A percentile compares a stretch with the other conserved stretches of the same genome.
These are phyloP conservation scores for Sminthurides bifidus DNA, from an alignment of 1,140 invertebrate genomes.

Conservation along the genomic window DNA sequence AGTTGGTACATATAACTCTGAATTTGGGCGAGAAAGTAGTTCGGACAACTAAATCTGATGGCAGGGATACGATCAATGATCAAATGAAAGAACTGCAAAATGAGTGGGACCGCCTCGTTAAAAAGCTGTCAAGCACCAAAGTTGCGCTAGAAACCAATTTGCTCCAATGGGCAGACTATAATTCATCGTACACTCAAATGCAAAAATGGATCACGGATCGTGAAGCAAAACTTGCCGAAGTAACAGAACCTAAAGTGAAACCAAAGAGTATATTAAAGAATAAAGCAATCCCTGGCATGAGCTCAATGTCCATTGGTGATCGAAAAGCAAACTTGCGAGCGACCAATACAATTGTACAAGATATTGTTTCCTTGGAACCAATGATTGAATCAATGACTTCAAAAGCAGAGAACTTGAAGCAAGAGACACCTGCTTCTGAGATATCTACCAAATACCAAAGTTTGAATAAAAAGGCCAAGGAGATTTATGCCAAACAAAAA, in stretches of 20 bases:
- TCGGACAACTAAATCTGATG: slow-evolving; percentile 74
- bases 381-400: slow-evolving; percentile 87
- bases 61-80: slow-evolving; percentile 71
- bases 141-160: slow-evolving; percentile 82
- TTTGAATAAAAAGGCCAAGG: slow-evolving; percentile 76
- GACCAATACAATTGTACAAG: slow-evolving; percentile 84
- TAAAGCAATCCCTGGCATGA: slow-evolving; percentile 50
- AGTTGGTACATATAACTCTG: slow-evolving; percentile 73
- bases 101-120: slow-evolving; percentile 82
- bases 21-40: slow-evolving; percentile 86
- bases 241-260: slow-evolving; percentile 62
- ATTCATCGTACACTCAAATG: slow-evolving; percentile 75
- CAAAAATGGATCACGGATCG: slow-evolving; percentile 91
- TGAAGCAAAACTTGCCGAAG: slow-evolving; percentile 85
- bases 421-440: slow-evolving; percentile 66
- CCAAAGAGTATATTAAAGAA: slow-evolving; percentile 23
- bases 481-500: slow-evolving; percentile 78
- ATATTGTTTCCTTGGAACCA: slow-evolving; percentile 86
- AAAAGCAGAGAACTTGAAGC: slow-evolving; percentile 77
- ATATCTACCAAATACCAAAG: slow-evolving; percentile 81
- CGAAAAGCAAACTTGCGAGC: slow-evolving; percentile 76
- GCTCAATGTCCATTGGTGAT: slow-evolving; percentile 65
- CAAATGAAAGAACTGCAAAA: slow-evolving; percentile 81
- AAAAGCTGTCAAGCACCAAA: slow-evolving; percentile 83
- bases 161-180: slow-evolving; percentile 90